Evolutionary conservation across 53 echinoderm and acorn worm genomes (phyloP).

Genomic region (Holothuria scabra): DNA sequence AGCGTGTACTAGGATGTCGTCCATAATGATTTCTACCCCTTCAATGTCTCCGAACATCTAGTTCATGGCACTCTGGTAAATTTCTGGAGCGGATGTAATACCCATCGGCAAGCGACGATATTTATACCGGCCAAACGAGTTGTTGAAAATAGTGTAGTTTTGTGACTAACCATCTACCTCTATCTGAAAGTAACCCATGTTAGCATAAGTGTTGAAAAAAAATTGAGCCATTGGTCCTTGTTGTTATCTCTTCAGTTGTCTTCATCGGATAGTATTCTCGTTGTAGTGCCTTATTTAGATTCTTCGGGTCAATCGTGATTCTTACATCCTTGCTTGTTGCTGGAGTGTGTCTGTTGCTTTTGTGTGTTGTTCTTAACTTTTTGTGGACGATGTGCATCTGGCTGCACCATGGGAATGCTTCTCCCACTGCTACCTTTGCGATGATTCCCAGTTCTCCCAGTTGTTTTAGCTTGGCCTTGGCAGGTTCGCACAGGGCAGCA

Average conservation of each 20-base stretch:
- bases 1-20: slow-evolving; percentile 19
- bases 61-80: slow-evolving; percentile 40
- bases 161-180: neutral
- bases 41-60: slow-evolving; percentile 49
- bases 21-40: neutral
- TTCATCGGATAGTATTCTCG: neutral
- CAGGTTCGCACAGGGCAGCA: too few relatives aligned
- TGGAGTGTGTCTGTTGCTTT: neutral
- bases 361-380: neutral
- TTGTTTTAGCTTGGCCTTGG: too few relatives aligned
- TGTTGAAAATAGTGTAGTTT: slow-evolving; percentile 11
- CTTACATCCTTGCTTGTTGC: slow-evolving; percentile 6
- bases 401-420: slow-evolving; percentile 40
- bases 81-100: slow-evolving; percentile 21
- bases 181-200: slow-evolving; percentile 13
- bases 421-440: slow-evolving; percentile 10
- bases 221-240: neutral
- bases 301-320: slow-evolving; percentile 17
- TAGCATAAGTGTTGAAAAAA: slow-evolving; percentile 5
- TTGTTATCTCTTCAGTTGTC: neutral
- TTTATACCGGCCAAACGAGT: too few relatives aligned
- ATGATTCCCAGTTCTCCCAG: slow-evolving; percentile 5
- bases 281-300: neutral
- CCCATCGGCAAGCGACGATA: slow-evolving; percentile 16
- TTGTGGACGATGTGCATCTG: slow-evolving; percentile 12